phyloP scores from a whole-genome alignment of 2,113 vertebrate genomes.

The Dromaius novaehollandiae region DNA sequence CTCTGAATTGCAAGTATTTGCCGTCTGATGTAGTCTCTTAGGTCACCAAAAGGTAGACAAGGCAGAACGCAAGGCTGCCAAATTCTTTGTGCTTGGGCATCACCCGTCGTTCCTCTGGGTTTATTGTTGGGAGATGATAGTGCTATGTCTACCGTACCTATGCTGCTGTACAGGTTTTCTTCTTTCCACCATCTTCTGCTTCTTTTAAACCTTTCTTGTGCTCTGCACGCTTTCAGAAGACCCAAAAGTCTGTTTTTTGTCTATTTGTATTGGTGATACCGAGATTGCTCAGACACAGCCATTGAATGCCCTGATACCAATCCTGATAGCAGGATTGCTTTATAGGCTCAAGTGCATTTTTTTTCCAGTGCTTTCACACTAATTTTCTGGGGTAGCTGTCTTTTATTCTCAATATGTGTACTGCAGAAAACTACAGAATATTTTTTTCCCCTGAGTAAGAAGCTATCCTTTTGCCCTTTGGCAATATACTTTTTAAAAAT shows the following conservation, averaged over 20 bases:
- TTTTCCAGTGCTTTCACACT: neutral
- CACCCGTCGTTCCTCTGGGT: neutral
- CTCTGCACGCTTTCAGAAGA: neutral
- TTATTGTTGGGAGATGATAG: accelerated
- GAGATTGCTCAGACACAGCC: neutral
- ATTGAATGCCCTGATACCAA: neutral
- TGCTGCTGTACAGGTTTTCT: neutral
- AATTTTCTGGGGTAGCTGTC: too few relatives aligned
- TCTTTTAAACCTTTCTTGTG: neutral
- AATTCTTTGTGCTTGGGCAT: neutral
- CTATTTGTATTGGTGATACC: neutral
- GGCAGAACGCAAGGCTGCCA: neutral
- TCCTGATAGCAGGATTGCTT: slow-evolving; percentile 2
- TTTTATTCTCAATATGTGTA: too few relatives aligned
- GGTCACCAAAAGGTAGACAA: neutral
- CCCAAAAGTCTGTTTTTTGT: neutral
- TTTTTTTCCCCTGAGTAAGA: neutral
- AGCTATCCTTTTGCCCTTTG: neutral
- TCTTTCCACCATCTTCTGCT: neutral
- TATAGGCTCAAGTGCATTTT: neutral
- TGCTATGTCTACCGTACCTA: accelerated
- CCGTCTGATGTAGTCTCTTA: neutral
- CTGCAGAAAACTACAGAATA: neutral
- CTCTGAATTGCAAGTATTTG: neutral
- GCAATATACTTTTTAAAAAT: neutral